Conservation (phyloP, 2,888 invertebrate species). For the Crossocerus cetratus region DNA sequence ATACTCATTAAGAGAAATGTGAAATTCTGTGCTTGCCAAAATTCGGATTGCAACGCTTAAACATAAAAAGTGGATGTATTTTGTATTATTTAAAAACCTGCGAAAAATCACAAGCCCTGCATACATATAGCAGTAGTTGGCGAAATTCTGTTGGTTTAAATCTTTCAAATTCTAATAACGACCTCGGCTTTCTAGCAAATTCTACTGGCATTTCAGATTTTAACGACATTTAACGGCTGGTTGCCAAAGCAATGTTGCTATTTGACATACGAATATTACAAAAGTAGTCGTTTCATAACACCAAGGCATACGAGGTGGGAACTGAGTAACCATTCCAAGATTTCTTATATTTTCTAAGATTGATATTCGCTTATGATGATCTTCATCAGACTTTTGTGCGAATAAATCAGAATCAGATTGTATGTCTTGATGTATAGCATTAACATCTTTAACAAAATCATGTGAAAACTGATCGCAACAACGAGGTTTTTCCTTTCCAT, state of each 20-base stretch:
- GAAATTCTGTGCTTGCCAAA: slow-evolving; percentile 9
- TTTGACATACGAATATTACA: neutral
- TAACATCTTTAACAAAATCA: slow-evolving; percentile 4
- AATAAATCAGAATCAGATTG: no score
- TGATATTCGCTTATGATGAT: slow-evolving; percentile 3
- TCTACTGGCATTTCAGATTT: neutral
- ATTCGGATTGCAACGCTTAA: neutral
- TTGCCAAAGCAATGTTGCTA: neutral
- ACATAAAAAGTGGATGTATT: slow-evolving; percentile 1
- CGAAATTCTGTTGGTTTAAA: slow-evolving; percentile 3
- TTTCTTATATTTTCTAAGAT: slow-evolving; percentile 4
- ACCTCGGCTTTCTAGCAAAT: slow-evolving; percentile 7
- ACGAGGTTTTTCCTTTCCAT: neutral
- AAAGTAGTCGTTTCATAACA: slow-evolving; percentile 1
- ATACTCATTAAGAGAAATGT: slow-evolving; percentile 5
- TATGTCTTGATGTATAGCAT: neutral
- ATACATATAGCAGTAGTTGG: slow-evolving; percentile 5
- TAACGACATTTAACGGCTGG: slow-evolving; percentile 1
- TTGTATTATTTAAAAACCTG: neutral
- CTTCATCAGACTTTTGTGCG: neutral
- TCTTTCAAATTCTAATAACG: slow-evolving; percentile 4
- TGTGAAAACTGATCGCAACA: slow-evolving; percentile 1
- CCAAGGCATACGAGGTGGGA: slow-evolving; percentile 2
- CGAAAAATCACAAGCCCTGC: slow-evolving; percentile 4
- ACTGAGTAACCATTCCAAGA: slow-evolving; percentile 5